phyloP scores from a whole-genome alignment of 2,888 invertebrate species.

The Xanthorhoe spadicearia region DNA sequence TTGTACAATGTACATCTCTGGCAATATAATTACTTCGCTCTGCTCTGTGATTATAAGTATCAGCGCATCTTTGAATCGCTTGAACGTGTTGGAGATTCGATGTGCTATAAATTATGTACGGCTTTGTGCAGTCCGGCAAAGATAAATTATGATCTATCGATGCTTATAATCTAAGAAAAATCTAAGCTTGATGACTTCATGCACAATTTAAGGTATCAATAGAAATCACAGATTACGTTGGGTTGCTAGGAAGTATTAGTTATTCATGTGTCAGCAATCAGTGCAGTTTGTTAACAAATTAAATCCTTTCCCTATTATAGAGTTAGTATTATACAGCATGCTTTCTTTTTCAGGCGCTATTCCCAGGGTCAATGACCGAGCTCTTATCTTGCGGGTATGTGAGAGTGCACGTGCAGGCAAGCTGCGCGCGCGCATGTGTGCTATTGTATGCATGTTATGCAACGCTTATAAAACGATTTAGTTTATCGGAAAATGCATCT shows the following conservation, averaged over 20 bases:
- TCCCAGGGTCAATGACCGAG: constrained; percentile 73
- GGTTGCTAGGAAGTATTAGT: too few relatives aligned
- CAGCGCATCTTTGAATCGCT: constrained; percentile 17
- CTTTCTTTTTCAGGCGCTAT: constrained; percentile 72
- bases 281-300: too few relatives aligned
- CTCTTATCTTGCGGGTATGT: constrained; percentile 72
- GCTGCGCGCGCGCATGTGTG: constrained; percentile 62
- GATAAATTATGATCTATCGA: neutral
- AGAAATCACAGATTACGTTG: too few relatives aligned
- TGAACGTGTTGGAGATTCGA: constrained; percentile 19
- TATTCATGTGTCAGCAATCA: too few relatives aligned
- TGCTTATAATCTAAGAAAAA: neutral
- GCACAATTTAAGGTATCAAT: too few relatives aligned
- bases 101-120: neutral
- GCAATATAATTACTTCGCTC: constrained; percentile 37
- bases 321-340: neutral
- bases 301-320: too few relatives aligned
- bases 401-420: constrained; percentile 60
- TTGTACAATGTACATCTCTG: constrained; percentile 51
- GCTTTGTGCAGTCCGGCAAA: neutral
- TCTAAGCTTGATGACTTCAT: neutral
- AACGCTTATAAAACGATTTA: constrained; percentile 64
- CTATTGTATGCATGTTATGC: constrained; percentile 69
- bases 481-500: constrained; percentile 60
- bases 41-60: constrained; percentile 22